A percentile compares a stretch with the other conserved stretches of the same genome.
These are phyloP conservation scores for Panagrolaimus sp. DNA, from an alignment of 1,140 invertebrate genomes.

Conservation along the genomic window DNA sequence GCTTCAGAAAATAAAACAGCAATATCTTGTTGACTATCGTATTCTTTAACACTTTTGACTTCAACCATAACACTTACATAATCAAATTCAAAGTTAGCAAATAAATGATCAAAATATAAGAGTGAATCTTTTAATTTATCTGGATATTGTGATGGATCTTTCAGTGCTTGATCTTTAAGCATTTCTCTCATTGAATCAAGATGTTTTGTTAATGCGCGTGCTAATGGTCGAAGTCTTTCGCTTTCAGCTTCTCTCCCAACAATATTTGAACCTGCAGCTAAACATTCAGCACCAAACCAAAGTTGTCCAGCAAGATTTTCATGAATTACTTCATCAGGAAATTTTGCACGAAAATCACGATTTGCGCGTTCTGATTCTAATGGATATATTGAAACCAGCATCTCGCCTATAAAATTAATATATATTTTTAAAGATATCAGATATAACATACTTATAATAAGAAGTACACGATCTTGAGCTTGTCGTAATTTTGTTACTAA, in stretches of 20 bases:
- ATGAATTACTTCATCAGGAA: conserved; percentile 94
- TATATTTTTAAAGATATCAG: no score
- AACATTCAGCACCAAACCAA: conserved; percentile 94
- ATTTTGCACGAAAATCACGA: conserved; percentile 92
- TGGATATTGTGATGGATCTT: conserved; percentile 50
- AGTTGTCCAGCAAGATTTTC: conserved; percentile 93
- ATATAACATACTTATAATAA: conserved; percentile 48
- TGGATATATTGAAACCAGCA: conserved; percentile 64
- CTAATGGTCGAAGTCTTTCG: conserved; percentile 88
- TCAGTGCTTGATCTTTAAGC: conserved; percentile 64
- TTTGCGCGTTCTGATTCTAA: conserved; percentile 75
- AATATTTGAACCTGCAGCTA: conserved; percentile 75
- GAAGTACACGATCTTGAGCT: conserved; percentile 58
- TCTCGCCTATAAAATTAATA: conserved; percentile 74
- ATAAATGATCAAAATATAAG: conserved; percentile 85
- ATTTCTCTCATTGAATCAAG: conserved; percentile 82
- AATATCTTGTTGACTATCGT: conserved; percentile 89
- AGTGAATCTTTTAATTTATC: conserved; percentile 69
- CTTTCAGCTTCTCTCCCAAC: conserved; percentile 90
- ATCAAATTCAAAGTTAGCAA: conserved; percentile 90
- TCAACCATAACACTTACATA: conserved; percentile 99
- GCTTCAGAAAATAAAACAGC: conserved; percentile 95
- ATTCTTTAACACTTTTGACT: conserved; percentile 89
- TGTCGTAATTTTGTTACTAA: conserved; percentile 87
- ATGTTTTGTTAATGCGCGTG: conserved; percentile 85